Base-by-base conservation (phyloP, 1,140 invertebrate species). In the Aphidius ervi region DNA sequence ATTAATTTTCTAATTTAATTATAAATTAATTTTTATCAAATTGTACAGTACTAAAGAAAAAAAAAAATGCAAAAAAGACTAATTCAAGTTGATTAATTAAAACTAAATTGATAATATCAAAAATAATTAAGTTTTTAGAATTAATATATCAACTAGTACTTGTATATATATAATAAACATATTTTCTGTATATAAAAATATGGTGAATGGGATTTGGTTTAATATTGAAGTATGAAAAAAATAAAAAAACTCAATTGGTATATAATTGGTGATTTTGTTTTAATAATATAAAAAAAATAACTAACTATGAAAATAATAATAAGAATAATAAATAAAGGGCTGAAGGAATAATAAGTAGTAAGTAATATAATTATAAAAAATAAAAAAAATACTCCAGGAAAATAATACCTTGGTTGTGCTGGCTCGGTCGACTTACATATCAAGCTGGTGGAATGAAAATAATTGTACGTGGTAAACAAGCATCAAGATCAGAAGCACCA, bases 361-460 rank as follows among this genome's bases (percentile, higher is more conserved):
- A 57, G 46, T 20, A 43, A 48, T 2, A 47, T 57, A 20, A 49
- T 52, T 10, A 43, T 37, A 39, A 47, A 46, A 43, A 48, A 56
- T 48, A 61, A 39, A 53, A 59, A 73, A 69, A 60, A 68, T 68
- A 74, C 67, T 58, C 59, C 72, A 80, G 77, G 62, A 76, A 80
- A 72, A 75, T 80, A 65, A 71, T 80, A 66, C 83, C 85, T 62
- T 79, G 87, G 72, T 83, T 89, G 74, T 89, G 87, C 78, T 82
- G 84, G 73, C 82, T 90, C 72, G 88, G 88, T 47, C 84, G 85
- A 70, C 81, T 84, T 72, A 88, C 87, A 7, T 89, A 89, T 75
- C 79, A 84, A 63, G 87, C 87, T n/a, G 88, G 88, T 50, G 88
- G 88, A 20, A 89, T 90, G 89, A 87, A 85, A 67, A 86, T 93